phyloP scores from a whole-genome alignment of 2,797 vertebrate genomes.

The Periparus ater region DNA sequence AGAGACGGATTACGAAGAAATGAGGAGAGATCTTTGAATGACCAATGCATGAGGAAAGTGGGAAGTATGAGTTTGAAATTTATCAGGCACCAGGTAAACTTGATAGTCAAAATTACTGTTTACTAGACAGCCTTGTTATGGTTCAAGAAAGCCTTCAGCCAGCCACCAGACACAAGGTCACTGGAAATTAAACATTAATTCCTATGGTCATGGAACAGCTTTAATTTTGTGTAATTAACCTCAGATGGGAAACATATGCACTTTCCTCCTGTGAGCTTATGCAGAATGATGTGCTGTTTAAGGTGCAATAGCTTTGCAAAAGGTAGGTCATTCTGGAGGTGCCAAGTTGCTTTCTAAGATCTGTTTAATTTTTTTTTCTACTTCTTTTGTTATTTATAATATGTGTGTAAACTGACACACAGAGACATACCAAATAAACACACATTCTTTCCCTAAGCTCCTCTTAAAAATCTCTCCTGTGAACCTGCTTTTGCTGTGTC shows the following conservation, averaged over 20 bases:
- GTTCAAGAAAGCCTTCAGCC: neutral
- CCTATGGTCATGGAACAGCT: neutral
- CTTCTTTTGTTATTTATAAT: neutral
- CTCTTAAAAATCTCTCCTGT: neutral
- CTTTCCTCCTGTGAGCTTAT: neutral
- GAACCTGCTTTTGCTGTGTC: neutral
- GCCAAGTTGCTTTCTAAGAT: neutral
- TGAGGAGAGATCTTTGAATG: neutral
- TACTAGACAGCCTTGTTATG: neutral
- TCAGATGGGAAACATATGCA: neutral
- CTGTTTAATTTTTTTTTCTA: neutral
- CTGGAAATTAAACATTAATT: neutral
- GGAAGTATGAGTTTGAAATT: neutral
- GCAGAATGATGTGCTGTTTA: neutral
- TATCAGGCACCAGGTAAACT: neutral
- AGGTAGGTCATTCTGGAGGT: neutral
- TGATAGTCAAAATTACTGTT: neutral
- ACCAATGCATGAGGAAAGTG: neutral
- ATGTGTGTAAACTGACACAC: neutral
- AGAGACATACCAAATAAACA: neutral
- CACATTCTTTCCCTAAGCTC: neutral
- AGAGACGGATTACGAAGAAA: neutral
- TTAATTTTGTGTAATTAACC: constrained; percentile 29
- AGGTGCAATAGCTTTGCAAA: neutral
- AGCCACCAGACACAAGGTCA: neutral